A percentile compares a stretch with the other conserved stretches of the same genome.
Conservation (phyloP, 2,888 invertebrate genomes). For the Marronus borbonicus region DNA sequence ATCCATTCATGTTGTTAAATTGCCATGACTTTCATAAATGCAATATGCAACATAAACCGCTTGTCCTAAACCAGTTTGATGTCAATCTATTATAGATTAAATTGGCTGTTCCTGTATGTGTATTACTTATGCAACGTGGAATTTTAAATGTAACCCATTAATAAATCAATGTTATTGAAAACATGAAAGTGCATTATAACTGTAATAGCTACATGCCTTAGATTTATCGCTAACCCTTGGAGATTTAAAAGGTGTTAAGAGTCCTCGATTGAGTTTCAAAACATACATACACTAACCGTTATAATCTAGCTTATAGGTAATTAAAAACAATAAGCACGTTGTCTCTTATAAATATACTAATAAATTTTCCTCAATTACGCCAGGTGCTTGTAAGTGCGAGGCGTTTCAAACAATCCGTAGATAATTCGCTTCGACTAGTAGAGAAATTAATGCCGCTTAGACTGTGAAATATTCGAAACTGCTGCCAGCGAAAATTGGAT, state of each 20-base stretch:
- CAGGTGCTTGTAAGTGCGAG: neutral
- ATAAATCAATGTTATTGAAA: too few species aligned
- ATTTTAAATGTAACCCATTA: too few species aligned
- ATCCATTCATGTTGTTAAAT: too few species aligned
- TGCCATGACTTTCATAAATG: too few species aligned
- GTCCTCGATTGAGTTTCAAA: neutral
- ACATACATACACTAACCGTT: neutral
- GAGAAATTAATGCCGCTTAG: constrained; percentile 16
- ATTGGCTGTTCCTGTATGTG: too few species aligned
- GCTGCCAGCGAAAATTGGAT: constrained; percentile 33
- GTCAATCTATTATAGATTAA: too few species aligned
- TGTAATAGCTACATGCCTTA: too few species aligned
- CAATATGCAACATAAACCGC: too few species aligned
- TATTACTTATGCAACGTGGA: too few species aligned
- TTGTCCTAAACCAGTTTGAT: too few species aligned
- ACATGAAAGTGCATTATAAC: too few species aligned
- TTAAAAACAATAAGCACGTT: neutral
- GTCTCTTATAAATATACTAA: neutral
- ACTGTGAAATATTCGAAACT: constrained; percentile 27
- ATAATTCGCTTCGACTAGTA: constrained; percentile 12
- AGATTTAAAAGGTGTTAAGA: neutral
- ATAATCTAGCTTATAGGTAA: neutral
- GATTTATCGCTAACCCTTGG: neutral
- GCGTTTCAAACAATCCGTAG: neutral
- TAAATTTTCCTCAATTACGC: neutral